These are phyloP conservation scores for Tribolium castaneum DNA, from an alignment of 1,140 invertebrate genomes.

Conservation along the genomic window DNA sequence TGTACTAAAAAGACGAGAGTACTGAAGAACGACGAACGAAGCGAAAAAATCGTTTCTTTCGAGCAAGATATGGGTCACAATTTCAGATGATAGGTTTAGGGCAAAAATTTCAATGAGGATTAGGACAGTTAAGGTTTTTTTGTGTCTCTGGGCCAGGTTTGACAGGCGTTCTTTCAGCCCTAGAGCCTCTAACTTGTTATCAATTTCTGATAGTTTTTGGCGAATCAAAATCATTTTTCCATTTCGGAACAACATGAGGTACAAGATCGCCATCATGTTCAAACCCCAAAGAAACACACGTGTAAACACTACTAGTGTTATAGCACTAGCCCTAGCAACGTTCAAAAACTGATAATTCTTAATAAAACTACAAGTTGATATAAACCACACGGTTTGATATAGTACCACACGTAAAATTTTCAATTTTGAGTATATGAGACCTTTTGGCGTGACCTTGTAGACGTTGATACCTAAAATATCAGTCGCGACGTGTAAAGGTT, in stretches of 20 bases:
- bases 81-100: background rate
- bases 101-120: too few species aligned
- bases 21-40: background rate
- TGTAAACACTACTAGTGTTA: background rate
- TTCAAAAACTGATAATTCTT: background rate
- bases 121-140: too few species aligned
- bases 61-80: background rate
- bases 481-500: background rate
- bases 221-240: background rate
- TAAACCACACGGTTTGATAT: background rate
- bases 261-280: background rate
- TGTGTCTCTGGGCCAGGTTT: too few species aligned
- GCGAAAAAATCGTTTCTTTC: background rate
- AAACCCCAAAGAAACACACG: background rate
- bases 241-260: background rate
- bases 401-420: background rate
- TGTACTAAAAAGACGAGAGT: background rate
- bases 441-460: background rate
- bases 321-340: background rate
- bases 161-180: too few species aligned
- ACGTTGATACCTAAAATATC: background rate
- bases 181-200: too few species aligned
- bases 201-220: too few species aligned
- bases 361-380: background rate
- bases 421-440: background rate